These are phyloP conservation scores for Agrotis clavis DNA, from an alignment of 2,888 invertebrate species.

Conservation along the genomic window DNA sequence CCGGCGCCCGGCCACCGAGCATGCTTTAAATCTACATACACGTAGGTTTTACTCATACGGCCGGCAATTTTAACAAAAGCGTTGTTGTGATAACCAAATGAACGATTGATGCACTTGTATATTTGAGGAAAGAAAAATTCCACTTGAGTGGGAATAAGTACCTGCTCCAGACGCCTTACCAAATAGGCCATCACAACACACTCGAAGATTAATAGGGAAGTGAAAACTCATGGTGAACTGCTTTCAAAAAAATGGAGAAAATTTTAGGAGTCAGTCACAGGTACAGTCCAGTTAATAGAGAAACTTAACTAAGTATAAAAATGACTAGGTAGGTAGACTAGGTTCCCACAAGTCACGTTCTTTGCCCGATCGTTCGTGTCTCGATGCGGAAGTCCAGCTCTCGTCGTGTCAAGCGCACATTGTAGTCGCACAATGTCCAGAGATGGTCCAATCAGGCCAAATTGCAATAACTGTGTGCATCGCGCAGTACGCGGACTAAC, in stretches of 20 bases:
- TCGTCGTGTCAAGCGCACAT: conserved; percentile 40
- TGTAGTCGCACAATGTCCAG: conserved; percentile 58
- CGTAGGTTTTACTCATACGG: neutral
- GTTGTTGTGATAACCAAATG: neutral
- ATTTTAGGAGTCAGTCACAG: no score
- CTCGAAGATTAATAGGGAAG: no score
- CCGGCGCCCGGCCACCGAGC: neutral
- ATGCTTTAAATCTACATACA: neutral
- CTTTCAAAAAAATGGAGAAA: no score
- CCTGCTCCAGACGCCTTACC: no score
- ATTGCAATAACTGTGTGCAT: conserved; percentile 56
- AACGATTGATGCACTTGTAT: neutral
- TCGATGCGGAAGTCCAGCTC: conserved; percentile 49
- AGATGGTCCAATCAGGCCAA: conserved; percentile 55
- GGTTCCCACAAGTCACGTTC: conserved; percentile 1
- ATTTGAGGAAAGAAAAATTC: no score
- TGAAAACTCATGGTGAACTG: no score
- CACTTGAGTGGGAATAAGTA: no score
- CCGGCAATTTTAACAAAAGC: no score
- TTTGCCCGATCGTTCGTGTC: neutral
- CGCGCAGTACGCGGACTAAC: conserved; percentile 46
- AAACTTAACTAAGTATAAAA: neutral
- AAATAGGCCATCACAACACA: no score
- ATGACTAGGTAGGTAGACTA: neutral
- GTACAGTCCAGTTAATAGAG: neutral